These are phyloP conservation scores for Amphipoea oculea DNA, from an alignment of 2,888 invertebrate species.

Conservation along the genomic window DNA sequence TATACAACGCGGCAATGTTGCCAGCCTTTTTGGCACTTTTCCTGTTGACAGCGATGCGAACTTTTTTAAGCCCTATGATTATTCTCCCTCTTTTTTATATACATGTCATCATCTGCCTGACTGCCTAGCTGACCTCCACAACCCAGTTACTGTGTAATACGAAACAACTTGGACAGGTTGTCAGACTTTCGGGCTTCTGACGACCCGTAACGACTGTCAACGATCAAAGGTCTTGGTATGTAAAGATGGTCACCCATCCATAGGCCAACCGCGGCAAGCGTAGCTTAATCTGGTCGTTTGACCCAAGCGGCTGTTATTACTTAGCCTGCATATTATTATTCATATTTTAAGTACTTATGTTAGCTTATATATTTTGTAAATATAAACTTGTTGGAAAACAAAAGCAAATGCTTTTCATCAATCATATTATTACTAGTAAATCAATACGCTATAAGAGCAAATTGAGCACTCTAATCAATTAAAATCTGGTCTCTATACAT, in stretches of 20 bases:
- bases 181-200: too few relatives aligned
- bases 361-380: neutral
- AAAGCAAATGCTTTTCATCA: neutral
- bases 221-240: too few relatives aligned
- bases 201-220: too few relatives aligned
- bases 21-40: neutral
- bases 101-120: too few relatives aligned
- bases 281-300: too few relatives aligned
- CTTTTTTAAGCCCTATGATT: neutral
- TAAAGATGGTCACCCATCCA: too few relatives aligned
- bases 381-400: neutral
- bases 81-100: neutral
- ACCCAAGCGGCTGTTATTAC: too few relatives aligned
- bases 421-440: neutral
- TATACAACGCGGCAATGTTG: neutral
- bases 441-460: neutral
- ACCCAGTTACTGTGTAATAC: too few relatives aligned
- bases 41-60: neutral
- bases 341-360: neutral
- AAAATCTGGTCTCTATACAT: neutral
- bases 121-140: too few relatives aligned
- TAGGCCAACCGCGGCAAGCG: too few relatives aligned
- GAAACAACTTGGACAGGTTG: too few relatives aligned
- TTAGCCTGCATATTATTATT: neutral
- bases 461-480: neutral